Evolutionary conservation across 1,140 invertebrate species (phyloP).

Genomic region (Trichogramma pretiosum): DNA sequence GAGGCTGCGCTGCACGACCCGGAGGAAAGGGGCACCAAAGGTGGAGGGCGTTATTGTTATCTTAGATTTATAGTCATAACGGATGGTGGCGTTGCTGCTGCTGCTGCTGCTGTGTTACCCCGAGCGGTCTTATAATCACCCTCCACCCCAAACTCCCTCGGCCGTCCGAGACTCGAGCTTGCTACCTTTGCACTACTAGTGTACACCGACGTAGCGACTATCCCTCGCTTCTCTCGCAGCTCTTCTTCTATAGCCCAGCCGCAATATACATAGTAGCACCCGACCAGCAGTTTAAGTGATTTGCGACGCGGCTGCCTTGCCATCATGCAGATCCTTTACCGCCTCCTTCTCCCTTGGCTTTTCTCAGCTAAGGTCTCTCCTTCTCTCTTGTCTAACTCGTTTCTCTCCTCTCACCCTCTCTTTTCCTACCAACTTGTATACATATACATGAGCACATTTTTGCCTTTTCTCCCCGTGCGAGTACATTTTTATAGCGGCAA

Average conservation of each 20-base stretch:
- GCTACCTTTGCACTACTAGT: constrained; percentile 22
- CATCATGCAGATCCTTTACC: constrained; percentile 43
- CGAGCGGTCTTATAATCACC: constrained; percentile 47
- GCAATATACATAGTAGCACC: no score
- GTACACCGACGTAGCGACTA: no score
- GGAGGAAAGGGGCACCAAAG: constrained; percentile 11
- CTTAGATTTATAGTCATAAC: constrained; percentile 49
- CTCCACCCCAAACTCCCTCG: constrained; percentile 30
- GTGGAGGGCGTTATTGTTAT: constrained; percentile 45
- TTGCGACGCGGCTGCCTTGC: constrained; percentile 45
- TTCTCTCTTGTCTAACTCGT: background rate
- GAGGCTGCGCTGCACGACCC: constrained; percentile 1
- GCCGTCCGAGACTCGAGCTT: constrained; percentile 18
- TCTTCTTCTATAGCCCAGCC: constrained; percentile 21
- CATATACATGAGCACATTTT: no score
- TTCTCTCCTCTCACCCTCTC: constrained; percentile 12
- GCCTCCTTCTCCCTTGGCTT: background rate
- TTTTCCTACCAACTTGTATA: no score
- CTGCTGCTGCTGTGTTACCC: constrained; percentile 23
- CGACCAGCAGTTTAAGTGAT: constrained; percentile 48
- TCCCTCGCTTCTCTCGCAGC: constrained; percentile 24
- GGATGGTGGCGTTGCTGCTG: constrained; percentile 42
- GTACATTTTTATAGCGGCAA: no score
- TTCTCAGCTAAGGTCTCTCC: background rate
- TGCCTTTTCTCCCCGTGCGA: no score